Conservation (phyloP, 2,113 vertebrate species). For the Mormyrus lacerda region DNA sequence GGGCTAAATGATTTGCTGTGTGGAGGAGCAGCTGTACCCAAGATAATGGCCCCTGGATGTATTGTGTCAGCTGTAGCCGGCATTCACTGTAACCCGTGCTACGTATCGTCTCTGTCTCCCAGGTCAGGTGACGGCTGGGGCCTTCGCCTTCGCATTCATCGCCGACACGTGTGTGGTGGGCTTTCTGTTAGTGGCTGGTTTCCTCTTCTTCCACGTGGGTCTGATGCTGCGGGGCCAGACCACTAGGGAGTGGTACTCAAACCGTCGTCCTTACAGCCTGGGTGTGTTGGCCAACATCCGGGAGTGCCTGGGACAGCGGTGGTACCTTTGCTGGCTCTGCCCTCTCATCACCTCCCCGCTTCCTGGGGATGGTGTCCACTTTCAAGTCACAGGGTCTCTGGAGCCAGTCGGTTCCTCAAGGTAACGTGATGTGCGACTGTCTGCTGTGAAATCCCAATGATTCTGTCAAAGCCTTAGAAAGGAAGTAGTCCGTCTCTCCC, state of each 20-base stretch:
- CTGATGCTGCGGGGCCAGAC: slow-evolving; percentile 77
- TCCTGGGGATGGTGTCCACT: slow-evolving; percentile 74
- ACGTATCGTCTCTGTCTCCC: slow-evolving; percentile 1
- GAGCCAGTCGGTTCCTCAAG: slow-evolving; percentile 44
- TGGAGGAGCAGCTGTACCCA: not conserved
- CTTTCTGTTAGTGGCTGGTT: slow-evolving; percentile 70
- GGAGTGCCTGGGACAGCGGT: slow-evolving; percentile 63
- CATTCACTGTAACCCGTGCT: not conserved
- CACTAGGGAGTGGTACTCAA: slow-evolving; percentile 77
- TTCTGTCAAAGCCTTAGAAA: not conserved
- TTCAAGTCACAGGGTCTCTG: slow-evolving; percentile 57
- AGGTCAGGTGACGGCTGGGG: slow-evolving; percentile 72
- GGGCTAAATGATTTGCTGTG: not conserved
- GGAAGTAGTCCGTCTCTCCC: no score
- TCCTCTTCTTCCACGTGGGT: slow-evolving; percentile 75
- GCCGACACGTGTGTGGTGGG: slow-evolving; percentile 79
- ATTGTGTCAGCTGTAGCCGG: not conserved
- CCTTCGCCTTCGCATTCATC: slow-evolving; percentile 77
- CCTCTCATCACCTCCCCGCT: slow-evolving; percentile 72
- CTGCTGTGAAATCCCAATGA: not conserved
- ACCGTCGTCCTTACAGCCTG: slow-evolving; percentile 61
- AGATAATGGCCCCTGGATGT: not conserved
- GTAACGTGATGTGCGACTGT: not conserved
- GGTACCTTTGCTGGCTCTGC: slow-evolving; percentile 76
- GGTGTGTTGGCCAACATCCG: slow-evolving; percentile 63